Conservation (phyloP, 2,888 invertebrate genomes). For the Steinernema scapterisci region DNA sequence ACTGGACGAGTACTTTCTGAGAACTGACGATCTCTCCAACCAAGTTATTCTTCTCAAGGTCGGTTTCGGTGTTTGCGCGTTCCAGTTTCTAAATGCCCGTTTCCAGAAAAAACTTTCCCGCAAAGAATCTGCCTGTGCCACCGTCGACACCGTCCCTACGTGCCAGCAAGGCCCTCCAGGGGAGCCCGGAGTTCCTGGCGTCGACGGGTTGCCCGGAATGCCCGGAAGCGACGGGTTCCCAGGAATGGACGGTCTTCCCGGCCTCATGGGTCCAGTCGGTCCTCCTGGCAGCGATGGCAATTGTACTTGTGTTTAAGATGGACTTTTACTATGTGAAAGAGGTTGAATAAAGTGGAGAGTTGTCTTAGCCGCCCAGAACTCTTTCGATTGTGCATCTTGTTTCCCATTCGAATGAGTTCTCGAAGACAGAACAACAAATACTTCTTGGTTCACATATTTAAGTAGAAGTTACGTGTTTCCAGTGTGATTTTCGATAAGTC, state of each 20-base stretch:
- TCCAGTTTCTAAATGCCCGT: background rate
- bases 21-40: constrained; percentile 25
- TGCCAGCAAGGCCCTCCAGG: background rate
- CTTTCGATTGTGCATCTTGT: too few relatives aligned
- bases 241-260: constrained; percentile 17
- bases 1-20: constrained; percentile 4
- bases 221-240: constrained; percentile 1
- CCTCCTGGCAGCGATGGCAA: constrained; percentile 10
- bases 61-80: too few relatives aligned
- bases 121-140: background rate
- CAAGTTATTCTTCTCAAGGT: constrained; percentile 5
- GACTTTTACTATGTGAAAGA: too few relatives aligned
- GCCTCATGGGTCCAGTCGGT: constrained; percentile 16
- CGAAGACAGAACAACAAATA: too few relatives aligned
- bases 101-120: background rate
- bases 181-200: background rate
- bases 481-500: too few relatives aligned
- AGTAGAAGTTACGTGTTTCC: too few relatives aligned
- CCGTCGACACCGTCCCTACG: background rate
- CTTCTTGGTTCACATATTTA: too few relatives aligned
- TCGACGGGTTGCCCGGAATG: background rate
- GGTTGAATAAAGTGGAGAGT: too few relatives aligned
- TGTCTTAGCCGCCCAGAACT: too few relatives aligned
- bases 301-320: constrained; percentile 1
- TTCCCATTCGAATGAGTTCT: too few relatives aligned